phyloP scores from a whole-genome alignment of 1,140 invertebrate genomes.

The Lepidostoma basale region DNA sequence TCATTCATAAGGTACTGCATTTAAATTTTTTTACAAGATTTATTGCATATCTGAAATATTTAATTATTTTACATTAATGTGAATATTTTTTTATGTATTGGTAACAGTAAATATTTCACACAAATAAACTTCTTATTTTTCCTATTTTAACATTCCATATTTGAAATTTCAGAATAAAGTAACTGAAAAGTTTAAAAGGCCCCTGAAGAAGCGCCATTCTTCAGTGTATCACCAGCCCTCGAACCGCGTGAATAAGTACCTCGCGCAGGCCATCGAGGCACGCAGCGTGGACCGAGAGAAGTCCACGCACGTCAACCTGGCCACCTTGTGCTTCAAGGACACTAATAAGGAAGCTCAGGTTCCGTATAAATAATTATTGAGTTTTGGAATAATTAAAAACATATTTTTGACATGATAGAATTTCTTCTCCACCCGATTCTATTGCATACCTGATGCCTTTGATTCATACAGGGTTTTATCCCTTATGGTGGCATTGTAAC shows the following conservation, averaged over 20 bases:
- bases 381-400: no score
- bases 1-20: no score
- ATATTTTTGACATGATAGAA: no score
- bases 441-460: no score
- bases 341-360: conserved; percentile 79
- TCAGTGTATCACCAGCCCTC: conserved; percentile 84
- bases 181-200: conserved; percentile 84
- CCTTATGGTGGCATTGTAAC: background rate
- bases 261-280: conserved; percentile 90
- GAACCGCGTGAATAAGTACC: conserved; percentile 89
- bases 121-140: no score
- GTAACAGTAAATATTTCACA: no score
- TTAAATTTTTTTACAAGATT: no score
- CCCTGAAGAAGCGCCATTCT: conserved; percentile 86
- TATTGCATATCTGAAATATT: no score
- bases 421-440: no score
- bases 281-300: conserved; percentile 88
- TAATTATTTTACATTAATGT: no score
- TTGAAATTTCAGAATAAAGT: conserved; percentile 73
- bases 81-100: no score
- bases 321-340: conserved; percentile 85
- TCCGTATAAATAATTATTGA: no score
- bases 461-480: background rate
- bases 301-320: conserved; percentile 81
- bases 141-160: background rate